A percentile compares a stretch with the other conserved stretches of the same genome.
Conservation (phyloP, 2,888 invertebrate species). For the Hemicrepidius hirtus region DNA sequence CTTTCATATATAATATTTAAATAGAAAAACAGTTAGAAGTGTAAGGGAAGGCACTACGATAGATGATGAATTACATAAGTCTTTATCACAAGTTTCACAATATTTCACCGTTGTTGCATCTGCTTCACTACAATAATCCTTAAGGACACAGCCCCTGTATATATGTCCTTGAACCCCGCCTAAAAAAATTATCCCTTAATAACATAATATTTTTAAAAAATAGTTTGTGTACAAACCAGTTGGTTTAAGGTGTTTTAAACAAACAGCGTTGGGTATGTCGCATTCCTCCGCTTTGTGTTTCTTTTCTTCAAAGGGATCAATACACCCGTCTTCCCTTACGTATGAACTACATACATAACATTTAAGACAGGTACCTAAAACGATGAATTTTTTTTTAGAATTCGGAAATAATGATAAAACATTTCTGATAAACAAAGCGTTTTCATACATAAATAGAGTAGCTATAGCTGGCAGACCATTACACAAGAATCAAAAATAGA, state of each 20-base stretch:
- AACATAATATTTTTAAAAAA: too few species aligned
- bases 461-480: too few species aligned
- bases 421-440: too few species aligned
- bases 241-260: neutral
- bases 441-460: too few species aligned
- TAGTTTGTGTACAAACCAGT: neutral
- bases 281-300: neutral
- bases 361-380: slow-evolving; percentile 5
- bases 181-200: neutral
- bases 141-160: neutral
- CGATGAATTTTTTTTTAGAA: too few species aligned
- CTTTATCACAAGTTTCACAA: neutral
- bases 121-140: neutral
- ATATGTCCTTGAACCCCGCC: neutral
- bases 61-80: slow-evolving; percentile 11
- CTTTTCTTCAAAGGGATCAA: neutral
- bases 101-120: neutral
- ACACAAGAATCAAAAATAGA: too few species aligned
- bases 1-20: neutral
- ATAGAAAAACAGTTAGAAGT: neutral
- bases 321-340: neutral
- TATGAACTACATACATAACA: slow-evolving; percentile 8
- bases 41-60: neutral
- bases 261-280: neutral
- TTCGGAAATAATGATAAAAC: too few species aligned